These are phyloP conservation scores for Malacosoma neustria DNA, from an alignment of 2,888 invertebrate genomes.

Conservation along the genomic window DNA sequence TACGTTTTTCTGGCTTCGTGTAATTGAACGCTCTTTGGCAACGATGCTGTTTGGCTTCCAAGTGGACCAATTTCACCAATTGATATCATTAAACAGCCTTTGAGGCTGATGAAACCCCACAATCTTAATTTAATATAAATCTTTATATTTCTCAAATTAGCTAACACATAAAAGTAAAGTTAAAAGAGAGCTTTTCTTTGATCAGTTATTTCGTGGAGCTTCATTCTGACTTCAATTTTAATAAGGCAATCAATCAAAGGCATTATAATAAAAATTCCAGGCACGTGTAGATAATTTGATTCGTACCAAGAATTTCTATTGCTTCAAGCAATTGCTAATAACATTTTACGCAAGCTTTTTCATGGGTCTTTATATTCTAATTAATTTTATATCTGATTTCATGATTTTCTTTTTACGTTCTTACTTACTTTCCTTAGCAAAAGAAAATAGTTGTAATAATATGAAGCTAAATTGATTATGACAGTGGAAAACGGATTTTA, in stretches of 20 bases:
- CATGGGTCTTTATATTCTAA: too few relatives aligned
- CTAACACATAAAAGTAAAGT: slow-evolving; percentile 14
- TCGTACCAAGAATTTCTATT: neutral
- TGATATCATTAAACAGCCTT: slow-evolving; percentile 52
- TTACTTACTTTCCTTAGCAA: too few relatives aligned
- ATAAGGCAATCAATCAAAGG: slow-evolving; percentile 9
- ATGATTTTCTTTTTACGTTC: too few relatives aligned
- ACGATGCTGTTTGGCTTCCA: slow-evolving; percentile 41
- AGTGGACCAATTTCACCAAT: slow-evolving; percentile 56
- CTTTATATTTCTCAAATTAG: slow-evolving; percentile 25
- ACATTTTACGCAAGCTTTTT: neutral
- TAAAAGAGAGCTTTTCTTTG: slow-evolving; percentile 11
- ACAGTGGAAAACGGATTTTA: too few relatives aligned
- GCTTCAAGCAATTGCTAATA: neutral
- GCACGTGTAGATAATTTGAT: neutral
- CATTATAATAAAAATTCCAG: neutral
- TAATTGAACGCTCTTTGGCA: slow-evolving; percentile 54
- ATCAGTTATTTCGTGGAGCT: slow-evolving; percentile 1
- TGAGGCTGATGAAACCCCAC: slow-evolving; percentile 41
- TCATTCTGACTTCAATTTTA: slow-evolving; percentile 12
- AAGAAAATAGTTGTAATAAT: too few relatives aligned
- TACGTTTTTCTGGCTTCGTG: slow-evolving; percentile 56
- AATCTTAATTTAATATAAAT: slow-evolving; percentile 53
- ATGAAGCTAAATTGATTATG: too few relatives aligned
- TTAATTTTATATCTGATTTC: too few relatives aligned